Evolutionary conservation across 2,797 vertebrate genomes (phyloP).

Genomic region (Lates japonicus): DNA sequence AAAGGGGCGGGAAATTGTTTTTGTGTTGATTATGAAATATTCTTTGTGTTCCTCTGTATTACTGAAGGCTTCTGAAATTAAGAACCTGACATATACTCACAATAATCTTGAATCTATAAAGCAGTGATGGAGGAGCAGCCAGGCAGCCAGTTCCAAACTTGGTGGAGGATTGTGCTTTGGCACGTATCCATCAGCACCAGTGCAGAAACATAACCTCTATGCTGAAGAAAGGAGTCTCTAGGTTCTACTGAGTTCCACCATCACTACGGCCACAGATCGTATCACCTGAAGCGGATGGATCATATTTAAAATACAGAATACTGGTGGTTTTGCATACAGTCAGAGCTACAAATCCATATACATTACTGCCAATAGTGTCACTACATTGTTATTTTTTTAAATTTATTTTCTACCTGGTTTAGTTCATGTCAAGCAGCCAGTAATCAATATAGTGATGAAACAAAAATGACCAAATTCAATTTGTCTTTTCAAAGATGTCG

Average conservation of each 20-base stretch:
- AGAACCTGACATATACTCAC: slow-evolving; percentile 81
- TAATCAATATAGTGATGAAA: not conserved
- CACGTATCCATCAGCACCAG: slow-evolving; percentile 94
- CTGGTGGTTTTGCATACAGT: not conserved
- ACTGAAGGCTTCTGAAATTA: not conserved
- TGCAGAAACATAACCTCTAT: slow-evolving; percentile 98
- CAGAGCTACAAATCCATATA: not conserved
- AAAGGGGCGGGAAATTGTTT: no score
- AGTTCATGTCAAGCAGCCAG: not conserved
- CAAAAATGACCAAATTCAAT: not conserved
- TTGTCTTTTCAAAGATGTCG: no score
- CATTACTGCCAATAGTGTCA: not conserved
- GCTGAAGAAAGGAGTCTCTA: slow-evolving; percentile 93
- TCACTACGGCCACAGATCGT: slow-evolving; percentile 93
- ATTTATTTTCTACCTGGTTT: not conserved
- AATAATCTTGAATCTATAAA: slow-evolving; percentile 95
- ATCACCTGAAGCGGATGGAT: slow-evolving; percentile 85
- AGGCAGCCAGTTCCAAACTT: slow-evolving; percentile 94
- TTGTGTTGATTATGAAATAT: not conserved
- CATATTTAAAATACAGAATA: not conserved
- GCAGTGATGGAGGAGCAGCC: slow-evolving; percentile 92
- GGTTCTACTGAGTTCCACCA: slow-evolving; percentile 98
- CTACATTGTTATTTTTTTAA: not conserved
- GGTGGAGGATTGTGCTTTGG: slow-evolving; percentile 93
- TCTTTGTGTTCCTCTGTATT: not conserved